Evolutionary conservation across 1,140 invertebrate species (phyloP).

Genomic region (Nasonia vitripennis): DNA sequence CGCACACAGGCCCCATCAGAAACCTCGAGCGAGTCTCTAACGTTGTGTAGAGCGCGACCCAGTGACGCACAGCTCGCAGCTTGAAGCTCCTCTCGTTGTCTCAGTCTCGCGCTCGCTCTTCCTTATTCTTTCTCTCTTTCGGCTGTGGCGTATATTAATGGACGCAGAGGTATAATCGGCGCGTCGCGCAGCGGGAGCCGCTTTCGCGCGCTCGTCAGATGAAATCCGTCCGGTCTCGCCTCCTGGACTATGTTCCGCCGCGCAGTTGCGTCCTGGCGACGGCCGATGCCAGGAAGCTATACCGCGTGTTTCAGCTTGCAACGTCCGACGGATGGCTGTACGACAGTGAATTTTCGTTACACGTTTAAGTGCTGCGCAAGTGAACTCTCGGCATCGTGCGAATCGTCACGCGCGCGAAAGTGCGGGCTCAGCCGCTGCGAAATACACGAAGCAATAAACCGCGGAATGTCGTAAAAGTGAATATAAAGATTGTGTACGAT

Average conservation of each 20-base stretch:
- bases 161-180: constrained; percentile 70
- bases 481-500: neutral
- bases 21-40: neutral
- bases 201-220: constrained; percentile 36
- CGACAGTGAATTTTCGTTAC: no score
- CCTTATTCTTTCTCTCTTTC: constrained; percentile 28
- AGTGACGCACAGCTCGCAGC: constrained; percentile 19
- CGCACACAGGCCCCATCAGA: neutral
- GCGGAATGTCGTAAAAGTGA: neutral
- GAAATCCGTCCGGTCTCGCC: constrained; percentile 46
- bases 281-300: constrained; percentile 55
- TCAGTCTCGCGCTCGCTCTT: neutral
- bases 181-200: constrained; percentile 72
- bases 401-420: no score
- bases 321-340: neutral
- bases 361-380: no score
- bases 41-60: neutral
- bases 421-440: neutral
- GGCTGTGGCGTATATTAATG: constrained; percentile 71
- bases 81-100: neutral
- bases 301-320: neutral
- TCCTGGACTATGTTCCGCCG: constrained; percentile 21
- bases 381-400: neutral
- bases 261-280: constrained; percentile 56
- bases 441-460: neutral